Evolutionary conservation across 2,797 vertebrate genomes (phyloP), one percentile per base, ranked within the genome.

Genomic region (Sebastes taczanowskii): DNA sequence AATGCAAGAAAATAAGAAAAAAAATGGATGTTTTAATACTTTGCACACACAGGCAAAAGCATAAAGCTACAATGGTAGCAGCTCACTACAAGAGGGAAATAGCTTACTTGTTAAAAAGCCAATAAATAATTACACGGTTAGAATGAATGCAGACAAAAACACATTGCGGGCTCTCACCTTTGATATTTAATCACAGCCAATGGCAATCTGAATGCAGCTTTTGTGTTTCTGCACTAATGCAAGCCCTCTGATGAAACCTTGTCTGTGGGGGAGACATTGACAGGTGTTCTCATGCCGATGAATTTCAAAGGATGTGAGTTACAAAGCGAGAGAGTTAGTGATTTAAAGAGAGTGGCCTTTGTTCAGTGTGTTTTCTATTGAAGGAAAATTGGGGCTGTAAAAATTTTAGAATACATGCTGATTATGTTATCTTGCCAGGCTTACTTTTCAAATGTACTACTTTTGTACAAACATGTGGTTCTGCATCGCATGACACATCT

Each of bases 141-240:
- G 14, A 63, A 29, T 49, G 77, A 80, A 72, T 71, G 52, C 25
- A 18, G 16, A 63, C 62, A 32, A 56, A 77, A 53, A 59, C 11
- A 23, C 64, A 71, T 23, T 64, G 4, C 32, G 7, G 59, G 29
- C 6, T 18, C 38, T 77, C n/a, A 78, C 34, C 34, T 71, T 84
- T 72, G 67, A 74, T 42, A 78, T 76, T 76, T 61, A 80, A 80
- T 74, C 58, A 64, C n/a, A 69, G 69, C 59, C 52, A 52, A 18
- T 9, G 68, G 61, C 60, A 49, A 70, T 56, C 42, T 56, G 22
- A 70, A 62, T 78, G 49, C 23, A 60, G 62, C 14, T 13, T 58
- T 38, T 55, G 22, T 46, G 14, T 60, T 55, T 38, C 32, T 69
- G 49, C 42, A 74, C 38, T 75, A 42, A 58, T 9, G n/a, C 62